phyloP scores from a whole-genome alignment of 2,797 vertebrate species.

The Sebastes aleutianus region DNA sequence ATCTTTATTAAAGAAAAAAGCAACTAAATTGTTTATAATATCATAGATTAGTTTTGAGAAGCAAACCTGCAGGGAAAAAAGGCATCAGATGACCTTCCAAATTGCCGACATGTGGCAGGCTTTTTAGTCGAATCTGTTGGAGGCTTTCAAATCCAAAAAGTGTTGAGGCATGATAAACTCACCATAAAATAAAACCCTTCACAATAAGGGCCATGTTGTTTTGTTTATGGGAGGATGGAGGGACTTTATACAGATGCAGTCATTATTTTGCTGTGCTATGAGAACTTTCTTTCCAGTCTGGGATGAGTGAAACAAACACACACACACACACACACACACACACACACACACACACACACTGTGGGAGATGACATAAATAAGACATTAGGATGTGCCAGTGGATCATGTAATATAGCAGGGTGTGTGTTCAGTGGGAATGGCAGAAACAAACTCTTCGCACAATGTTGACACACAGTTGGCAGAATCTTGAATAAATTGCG shows the following conservation, averaged over 20 bases:
- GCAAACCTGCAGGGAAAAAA: neutral
- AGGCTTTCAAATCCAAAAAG: slow-evolving; percentile 24
- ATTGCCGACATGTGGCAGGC: neutral
- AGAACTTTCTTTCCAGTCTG: slow-evolving; percentile 17
- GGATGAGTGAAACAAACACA: neutral
- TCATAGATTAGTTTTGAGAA: neutral
- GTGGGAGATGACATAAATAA: neutral
- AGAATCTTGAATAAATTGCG: neutral
- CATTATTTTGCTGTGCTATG: slow-evolving; percentile 12
- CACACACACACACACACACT: neutral
- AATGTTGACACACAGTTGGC: neutral
- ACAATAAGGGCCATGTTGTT: slow-evolving; percentile 29
- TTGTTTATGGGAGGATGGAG: slow-evolving; percentile 12
- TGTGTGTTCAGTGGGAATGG: neutral
- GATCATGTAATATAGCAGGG: neutral
- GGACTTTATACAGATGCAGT: slow-evolving; percentile 32
- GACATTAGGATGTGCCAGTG: neutral
- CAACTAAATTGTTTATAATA: neutral
- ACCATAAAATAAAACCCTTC: neutral
- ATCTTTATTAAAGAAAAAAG: neutral
- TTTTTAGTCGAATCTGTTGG: neutral
- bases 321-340: neutral
- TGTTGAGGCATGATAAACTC: slow-evolving; percentile 3
- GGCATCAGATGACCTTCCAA: neutral
- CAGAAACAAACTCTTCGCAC: neutral